Conservation (phyloP, 1,140 invertebrate genomes). For the Hypothenemus hampei region DNA sequence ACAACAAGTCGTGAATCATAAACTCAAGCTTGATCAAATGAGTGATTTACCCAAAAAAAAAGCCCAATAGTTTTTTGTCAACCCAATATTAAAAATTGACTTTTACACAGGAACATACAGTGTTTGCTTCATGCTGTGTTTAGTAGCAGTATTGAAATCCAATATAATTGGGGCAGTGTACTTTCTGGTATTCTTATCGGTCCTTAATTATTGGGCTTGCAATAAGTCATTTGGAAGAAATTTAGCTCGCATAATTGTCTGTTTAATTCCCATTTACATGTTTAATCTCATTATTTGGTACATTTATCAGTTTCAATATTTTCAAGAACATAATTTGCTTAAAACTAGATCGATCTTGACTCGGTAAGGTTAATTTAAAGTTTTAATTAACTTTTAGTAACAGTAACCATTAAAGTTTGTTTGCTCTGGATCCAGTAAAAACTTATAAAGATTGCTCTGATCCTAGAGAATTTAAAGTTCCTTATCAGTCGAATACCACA, state of each 20-base stretch:
- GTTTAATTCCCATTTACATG: neutral
- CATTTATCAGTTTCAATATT: constrained; percentile 1
- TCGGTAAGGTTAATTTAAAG: neutral
- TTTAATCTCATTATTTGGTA: neutral
- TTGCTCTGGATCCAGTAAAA: neutral
- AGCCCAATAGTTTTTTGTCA: no score
- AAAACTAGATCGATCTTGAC: neutral
- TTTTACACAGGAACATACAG: neutral
- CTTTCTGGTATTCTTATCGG: neutral
- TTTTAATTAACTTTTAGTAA: neutral
- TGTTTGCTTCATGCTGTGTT: neutral
- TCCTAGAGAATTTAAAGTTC: constrained; percentile 2
- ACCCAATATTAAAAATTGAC: neutral
- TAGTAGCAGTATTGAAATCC: neutral
- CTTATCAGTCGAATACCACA: neutral
- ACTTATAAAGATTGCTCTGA: constrained; percentile 4
- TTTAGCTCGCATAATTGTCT: neutral
- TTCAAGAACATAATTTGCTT: neutral
- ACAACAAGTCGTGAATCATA: neutral
- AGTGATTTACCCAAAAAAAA: no score
- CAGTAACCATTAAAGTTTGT: neutral
- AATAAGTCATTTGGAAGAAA: neutral
- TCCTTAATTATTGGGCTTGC: neutral
- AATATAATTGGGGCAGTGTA: neutral
- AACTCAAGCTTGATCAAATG: no score